Conservation (phyloP, 2,113 vertebrate species). For the Catharus bicknelli region DNA sequence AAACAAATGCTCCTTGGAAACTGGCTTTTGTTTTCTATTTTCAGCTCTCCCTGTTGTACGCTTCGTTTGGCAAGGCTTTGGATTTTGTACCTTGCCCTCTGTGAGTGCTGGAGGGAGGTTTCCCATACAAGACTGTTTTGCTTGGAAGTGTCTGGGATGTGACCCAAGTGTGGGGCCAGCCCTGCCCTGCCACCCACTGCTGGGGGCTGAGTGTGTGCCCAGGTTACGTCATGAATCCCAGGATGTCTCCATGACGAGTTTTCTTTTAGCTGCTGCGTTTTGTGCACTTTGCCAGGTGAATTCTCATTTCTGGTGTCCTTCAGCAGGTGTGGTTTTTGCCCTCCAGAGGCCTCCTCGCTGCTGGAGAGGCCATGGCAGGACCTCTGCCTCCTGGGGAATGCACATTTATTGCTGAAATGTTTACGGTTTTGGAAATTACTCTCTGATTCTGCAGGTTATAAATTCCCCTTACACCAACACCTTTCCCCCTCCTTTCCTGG, state of each 20-base stretch:
- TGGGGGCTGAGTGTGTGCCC: background rate
- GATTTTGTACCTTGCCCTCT: background rate
- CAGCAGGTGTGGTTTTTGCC: background rate
- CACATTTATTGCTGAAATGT: background rate
- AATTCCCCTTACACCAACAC: background rate
- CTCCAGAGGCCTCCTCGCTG: background rate
- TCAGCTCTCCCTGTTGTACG: background rate
- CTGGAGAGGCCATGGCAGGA: rapidly evolving
- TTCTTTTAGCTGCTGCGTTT: background rate
- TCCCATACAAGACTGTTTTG: rapidly evolving
- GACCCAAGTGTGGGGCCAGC: background rate
- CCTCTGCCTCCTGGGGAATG: background rate
- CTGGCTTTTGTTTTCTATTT: background rate
- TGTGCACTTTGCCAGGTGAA: background rate
- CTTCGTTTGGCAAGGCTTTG: background rate
- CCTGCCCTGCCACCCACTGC: background rate
- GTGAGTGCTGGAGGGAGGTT: background rate
- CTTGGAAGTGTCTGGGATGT: background rate
- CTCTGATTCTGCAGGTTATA: background rate
- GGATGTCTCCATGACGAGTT: background rate
- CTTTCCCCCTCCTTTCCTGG: background rate
- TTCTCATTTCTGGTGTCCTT: background rate
- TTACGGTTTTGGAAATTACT: background rate
- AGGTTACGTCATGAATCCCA: rapidly evolving
- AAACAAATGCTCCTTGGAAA: background rate